These are phyloP conservation scores for Stichodactyla mertensii DNA, from an alignment of 64 coral and sea anemone species.

Conservation along the genomic window DNA sequence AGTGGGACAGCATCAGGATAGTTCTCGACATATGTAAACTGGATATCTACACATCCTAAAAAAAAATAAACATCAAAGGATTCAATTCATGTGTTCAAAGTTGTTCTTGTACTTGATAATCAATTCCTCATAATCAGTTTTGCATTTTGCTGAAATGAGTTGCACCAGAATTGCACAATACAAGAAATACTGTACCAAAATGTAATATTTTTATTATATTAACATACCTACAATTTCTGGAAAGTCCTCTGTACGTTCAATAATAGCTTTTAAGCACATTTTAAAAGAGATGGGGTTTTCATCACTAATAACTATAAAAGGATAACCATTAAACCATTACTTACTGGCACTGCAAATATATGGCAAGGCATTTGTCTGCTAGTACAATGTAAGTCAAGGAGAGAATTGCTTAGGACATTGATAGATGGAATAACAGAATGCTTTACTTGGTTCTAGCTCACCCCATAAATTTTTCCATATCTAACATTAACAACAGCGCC, in stretches of 20 bases:
- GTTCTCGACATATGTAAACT: conserved; percentile 86
- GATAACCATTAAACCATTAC: neutral
- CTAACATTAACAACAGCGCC: too few relatives aligned
- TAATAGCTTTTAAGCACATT: neutral
- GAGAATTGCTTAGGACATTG: too few relatives aligned
- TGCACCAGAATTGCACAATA: too few relatives aligned
- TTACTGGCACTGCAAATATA: neutral
- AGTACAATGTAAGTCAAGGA: too few relatives aligned
- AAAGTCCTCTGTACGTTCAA: neutral
- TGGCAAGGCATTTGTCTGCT: too few relatives aligned
- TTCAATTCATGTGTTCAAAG: too few relatives aligned
- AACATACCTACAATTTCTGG: neutral
- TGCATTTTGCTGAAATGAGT: too few relatives aligned
- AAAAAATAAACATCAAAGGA: neutral
- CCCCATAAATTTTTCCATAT: too few relatives aligned
- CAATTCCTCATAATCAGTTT: neutral
- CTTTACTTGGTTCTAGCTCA: too few relatives aligned
- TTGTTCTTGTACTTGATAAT: too few relatives aligned
- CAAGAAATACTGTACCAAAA: too few relatives aligned
- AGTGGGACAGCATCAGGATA: conserved; percentile 81
- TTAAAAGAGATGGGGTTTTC: neutral
- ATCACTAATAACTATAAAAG: neutral
- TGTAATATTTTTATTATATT: neutral
- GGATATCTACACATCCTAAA: conserved; percentile 60
- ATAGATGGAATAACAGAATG: too few relatives aligned